Conservation (phyloP, 2,113 vertebrate genomes). For the Ammodramus savannarum region DNA sequence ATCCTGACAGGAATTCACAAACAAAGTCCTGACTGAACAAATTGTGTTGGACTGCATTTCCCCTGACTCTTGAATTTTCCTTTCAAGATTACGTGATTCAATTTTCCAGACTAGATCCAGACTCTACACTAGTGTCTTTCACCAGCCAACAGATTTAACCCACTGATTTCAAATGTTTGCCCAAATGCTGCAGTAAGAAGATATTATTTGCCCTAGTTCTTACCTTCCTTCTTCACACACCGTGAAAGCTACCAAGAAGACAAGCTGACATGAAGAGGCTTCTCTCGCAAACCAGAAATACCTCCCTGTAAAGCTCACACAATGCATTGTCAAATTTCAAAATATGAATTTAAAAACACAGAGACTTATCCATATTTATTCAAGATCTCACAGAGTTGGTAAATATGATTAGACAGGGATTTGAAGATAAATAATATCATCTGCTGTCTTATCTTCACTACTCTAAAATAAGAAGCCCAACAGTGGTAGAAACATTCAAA, state of each 20-base stretch:
- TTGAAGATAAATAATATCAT: slow-evolving; percentile 21
- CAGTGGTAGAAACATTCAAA: neutral
- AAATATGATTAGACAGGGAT: neutral
- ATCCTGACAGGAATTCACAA: slow-evolving; percentile 11
- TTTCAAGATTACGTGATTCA: neutral
- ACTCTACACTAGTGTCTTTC: neutral
- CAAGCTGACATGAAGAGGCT: neutral
- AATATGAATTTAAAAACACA: slow-evolving; percentile 11
- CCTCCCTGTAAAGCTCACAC: neutral
- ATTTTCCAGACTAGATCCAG: neutral
- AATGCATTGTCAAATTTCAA: slow-evolving; percentile 1
- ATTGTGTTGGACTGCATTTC: neutral
- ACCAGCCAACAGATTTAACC: neutral
- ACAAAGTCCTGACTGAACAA: neutral
- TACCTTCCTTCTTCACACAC: neutral
- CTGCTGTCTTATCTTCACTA: neutral
- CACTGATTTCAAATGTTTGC: neutral
- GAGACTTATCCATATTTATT: slow-evolving; percentile 19
- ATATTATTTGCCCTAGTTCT: slow-evolving; percentile 4
- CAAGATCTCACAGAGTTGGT: neutral
- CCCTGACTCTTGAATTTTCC: neutral
- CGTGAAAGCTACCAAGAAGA: neutral
- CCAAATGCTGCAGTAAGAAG: neutral
- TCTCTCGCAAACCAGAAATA: neutral
- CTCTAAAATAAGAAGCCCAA: neutral